Base-by-base conservation (phyloP, 2,888 invertebrate species). In the Caradrina kadenii region DNA sequence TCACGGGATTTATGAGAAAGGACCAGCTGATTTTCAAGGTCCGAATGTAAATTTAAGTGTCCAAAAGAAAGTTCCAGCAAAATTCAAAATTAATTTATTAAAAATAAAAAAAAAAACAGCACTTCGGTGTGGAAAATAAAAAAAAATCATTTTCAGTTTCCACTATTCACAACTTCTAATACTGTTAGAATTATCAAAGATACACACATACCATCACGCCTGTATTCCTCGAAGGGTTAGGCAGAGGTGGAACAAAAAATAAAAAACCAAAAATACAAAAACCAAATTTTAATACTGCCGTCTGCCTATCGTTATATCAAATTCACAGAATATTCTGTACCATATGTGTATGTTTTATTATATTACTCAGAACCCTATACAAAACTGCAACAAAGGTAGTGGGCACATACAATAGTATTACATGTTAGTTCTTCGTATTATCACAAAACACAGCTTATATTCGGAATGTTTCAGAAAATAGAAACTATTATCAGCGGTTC, bases 381-480 rank as follows among this genome's bases (percentile, higher is more conserved):
- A 49, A 42, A 59, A 11, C 11, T 17, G n/a, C 19, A 55, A 60
- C 45, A 39, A 50, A 68, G 11, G 13, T n/a, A 31, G 4, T 26
- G 11, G 19, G 13, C 4, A 56, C 19, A 31, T 22, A 49, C 4
- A 73, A 19, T 6, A 48, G 13, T 50, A 45, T 26, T 22, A 8
- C 35, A 56, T 8, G 45, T 35, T 50, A 50, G 50, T 39, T 56
- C n/a, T 17, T 19, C 22, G 50, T 22, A 11, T 19, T 21, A 39
- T 6, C 42, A 55, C 11, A 54, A 59, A 39, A 42, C 31, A 45
- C 5, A 49, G 49, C n/a, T 53, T 68, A 58, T 63, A 58, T 42
- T 48, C 1, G 49, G 11, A 61, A 62, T n/a, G 56, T 15, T 54
- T 62, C 58, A 74, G 48, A 64, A 76, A 76, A 79, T 64, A 79